Conservation (phyloP, 2,888 invertebrate genomes). For the Amphipyra berbera region DNA sequence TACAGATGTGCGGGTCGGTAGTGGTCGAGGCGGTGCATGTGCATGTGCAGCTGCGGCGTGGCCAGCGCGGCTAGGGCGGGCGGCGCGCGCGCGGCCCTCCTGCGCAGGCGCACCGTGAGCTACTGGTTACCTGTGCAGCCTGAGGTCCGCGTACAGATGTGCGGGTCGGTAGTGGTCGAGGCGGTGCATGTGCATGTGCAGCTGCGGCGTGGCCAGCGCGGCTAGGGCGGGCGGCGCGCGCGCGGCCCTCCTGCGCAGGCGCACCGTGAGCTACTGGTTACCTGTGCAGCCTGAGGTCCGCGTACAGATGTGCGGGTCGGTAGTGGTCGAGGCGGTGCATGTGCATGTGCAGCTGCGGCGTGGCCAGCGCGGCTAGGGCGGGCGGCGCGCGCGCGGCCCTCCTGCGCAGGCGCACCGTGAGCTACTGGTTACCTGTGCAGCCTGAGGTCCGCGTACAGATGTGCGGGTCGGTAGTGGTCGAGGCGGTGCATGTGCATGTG, state of each 20-base stretch:
- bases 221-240: too few species aligned
- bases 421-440: background rate
- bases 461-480: conserved; percentile 1
- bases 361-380: background rate
- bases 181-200: too few species aligned
- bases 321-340: conserved; percentile 1
- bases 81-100: too few species aligned
- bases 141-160: too few species aligned
- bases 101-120: too few species aligned
- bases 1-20: conserved; percentile 1
- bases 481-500: background rate
- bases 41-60: background rate
- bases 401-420: too few species aligned
- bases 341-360: background rate
- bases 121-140: too few species aligned
- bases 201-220: too few species aligned
- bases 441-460: background rate
- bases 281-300: background rate
- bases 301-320: conserved; percentile 1
- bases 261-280: background rate
- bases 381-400: too few species aligned
- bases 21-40: background rate
- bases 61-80: background rate
- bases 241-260: too few species aligned
- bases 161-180: too few species aligned